Conservation (phyloP, 2,797 vertebrate genomes). For the Pantherophis vulpinus region DNA sequence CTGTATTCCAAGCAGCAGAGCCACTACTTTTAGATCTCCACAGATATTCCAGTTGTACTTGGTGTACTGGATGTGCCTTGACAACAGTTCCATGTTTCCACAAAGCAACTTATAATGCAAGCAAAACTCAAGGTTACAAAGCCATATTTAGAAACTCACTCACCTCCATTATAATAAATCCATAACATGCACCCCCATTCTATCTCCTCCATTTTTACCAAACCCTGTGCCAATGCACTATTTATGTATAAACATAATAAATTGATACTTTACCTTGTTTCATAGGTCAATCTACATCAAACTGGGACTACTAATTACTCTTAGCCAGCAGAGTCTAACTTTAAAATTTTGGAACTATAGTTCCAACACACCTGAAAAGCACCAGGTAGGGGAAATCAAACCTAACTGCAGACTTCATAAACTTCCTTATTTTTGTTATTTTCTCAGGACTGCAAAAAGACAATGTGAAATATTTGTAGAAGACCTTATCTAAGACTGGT, state of each 20-base stretch:
- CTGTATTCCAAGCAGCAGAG: not conserved
- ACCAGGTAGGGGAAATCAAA: not conserved
- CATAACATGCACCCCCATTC: not conserved
- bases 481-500: not conserved
- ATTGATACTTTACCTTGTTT: not conserved
- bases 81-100: not conserved
- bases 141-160: not conserved
- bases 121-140: not conserved
- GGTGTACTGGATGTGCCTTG: not conserved
- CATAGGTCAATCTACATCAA: not conserved
- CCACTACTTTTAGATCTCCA: not conserved
- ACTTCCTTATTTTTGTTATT: not conserved
- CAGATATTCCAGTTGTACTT: not conserved
- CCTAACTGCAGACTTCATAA: not conserved
- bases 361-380: not conserved
- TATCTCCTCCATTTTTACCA: not conserved
- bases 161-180: not conserved
- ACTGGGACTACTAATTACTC: not conserved
- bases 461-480: not conserved
- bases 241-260: not conserved
- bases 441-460: slow-evolving; percentile 6
- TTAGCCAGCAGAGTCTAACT: not conserved
- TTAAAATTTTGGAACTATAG: not conserved
- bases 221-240: not conserved
- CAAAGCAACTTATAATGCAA: not conserved